Evolutionary conservation across 2,113 vertebrate genomes (phyloP), one percentile per base, ranked within the genome.

Genomic region (Potamarius usumacintae): DNA sequence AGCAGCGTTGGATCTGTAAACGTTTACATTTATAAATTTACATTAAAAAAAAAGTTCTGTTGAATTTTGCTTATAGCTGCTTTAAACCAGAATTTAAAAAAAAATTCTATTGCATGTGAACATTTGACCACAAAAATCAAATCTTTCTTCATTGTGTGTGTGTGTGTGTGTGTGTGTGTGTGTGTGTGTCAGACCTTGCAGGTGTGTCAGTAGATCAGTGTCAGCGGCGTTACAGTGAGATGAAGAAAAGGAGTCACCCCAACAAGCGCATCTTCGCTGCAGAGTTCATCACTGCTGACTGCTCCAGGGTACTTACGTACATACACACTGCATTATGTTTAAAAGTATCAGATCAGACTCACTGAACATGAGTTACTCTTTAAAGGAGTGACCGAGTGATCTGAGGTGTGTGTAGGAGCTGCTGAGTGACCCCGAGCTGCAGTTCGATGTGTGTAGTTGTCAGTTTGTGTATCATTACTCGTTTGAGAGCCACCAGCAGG

Each of bases 391-490:
- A 71, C 2, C 25, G 50, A 69, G 5, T 34, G 69, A 42, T 34
- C 69, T 34, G 15, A 15, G 63, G 48, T 86, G n/a, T 88, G 57
- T 85, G 27, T 71, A 99, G 98, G 97, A 98, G 91, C 89, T 96
- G 88, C 91, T 97, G 90, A 92, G 74, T 7, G 94, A 97, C 92
- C 93, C 95, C 20, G 89, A 95, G 77, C 94, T 91, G 86, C 86
- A 30, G 87, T 99, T 99, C 89, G 97, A 99, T 91, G 95, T 99
- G 91, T 99, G 97, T 94, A 99, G 97, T 93, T 99, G 97, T 95
- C 98, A 99, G 72, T 99, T 99, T 94, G 98, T 97, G 76, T 98
- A 95, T 90, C 98, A 99, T 92, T 99, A 99, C 91, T 98, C 98
- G 0, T 99, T 99, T 88, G 98, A 99, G 94, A 97, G 96, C 0